Conservation (phyloP, 1,140 invertebrate species). For the Meloidogyne chitwoodi region DNA sequence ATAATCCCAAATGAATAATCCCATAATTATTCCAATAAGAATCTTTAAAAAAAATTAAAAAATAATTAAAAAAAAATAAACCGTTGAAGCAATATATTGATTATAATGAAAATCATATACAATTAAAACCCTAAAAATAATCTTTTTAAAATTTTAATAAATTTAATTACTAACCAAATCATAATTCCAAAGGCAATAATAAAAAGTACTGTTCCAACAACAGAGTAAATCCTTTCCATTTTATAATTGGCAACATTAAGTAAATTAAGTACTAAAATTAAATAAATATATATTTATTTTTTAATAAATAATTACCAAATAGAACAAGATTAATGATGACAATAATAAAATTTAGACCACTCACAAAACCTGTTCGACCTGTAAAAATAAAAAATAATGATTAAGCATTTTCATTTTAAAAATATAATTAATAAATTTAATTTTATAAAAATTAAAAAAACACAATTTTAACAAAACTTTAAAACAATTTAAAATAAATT, state of each 20-base stretch:
- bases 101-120: slow-evolving; percentile 35
- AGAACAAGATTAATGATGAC: slow-evolving; percentile 57
- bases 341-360: slow-evolving; percentile 51
- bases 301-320: slow-evolving; percentile 13
- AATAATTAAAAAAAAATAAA: background rate
- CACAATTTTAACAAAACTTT: background rate
- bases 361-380: slow-evolving; percentile 45
- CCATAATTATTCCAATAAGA: slow-evolving; percentile 21
- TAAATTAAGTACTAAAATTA: slow-evolving; percentile 46
- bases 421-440: too few relatives aligned
- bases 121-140: slow-evolving; percentile 48
- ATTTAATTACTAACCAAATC: slow-evolving; percentile 10
- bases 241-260: slow-evolving; percentile 41
- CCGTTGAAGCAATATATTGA: slow-evolving; percentile 38
- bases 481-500: background rate
- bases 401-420: too few relatives aligned
- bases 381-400: background rate
- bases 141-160: too few relatives aligned
- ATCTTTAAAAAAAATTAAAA: slow-evolving; percentile 7
- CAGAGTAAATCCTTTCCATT: slow-evolving; percentile 55
- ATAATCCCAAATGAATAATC: slow-evolving; percentile 37
- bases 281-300: slow-evolving; percentile 7
- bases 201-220: slow-evolving; percentile 50
- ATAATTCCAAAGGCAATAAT: slow-evolving; percentile 45
- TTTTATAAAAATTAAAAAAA: too few relatives aligned